Evolutionary conservation across 1,140 invertebrate species (phyloP).

Genomic region (Neuroterus valhalla): DNA sequence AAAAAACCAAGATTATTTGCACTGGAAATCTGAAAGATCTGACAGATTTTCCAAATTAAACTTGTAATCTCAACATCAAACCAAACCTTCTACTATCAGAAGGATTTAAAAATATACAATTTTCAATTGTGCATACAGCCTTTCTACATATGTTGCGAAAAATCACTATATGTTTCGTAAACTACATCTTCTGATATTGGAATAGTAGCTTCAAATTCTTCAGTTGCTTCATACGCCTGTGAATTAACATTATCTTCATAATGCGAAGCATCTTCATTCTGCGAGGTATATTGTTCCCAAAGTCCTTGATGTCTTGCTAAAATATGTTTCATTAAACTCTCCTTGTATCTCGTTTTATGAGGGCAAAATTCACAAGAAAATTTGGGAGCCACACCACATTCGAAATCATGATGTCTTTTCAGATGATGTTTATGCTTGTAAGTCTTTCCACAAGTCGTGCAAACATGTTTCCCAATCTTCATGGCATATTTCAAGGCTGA

Average conservation of each 20-base stretch:
- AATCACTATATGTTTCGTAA: slow-evolving; percentile 20
- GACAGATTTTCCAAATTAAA: no score
- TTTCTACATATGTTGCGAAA: slow-evolving; percentile 32
- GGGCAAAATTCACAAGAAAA: slow-evolving; percentile 73
- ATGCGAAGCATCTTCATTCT: neutral
- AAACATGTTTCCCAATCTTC: slow-evolving; percentile 6
- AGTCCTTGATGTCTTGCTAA: slow-evolving; percentile 58
- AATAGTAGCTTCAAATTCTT: slow-evolving; percentile 4
- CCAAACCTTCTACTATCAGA: no score
- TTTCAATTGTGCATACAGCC: neutral
- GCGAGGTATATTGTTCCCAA: slow-evolving; percentile 23
- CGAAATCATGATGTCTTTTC: slow-evolving; percentile 73
- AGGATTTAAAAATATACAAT: no score
- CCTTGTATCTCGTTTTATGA: slow-evolving; percentile 69
- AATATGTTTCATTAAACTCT: slow-evolving; percentile 68
- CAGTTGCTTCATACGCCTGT: neutral
- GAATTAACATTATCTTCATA: neutral
- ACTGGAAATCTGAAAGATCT: no score
- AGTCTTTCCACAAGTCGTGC: slow-evolving; percentile 29
- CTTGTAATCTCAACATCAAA: no score
- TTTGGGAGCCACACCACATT: slow-evolving; percentile 73
- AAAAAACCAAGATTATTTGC: no score
- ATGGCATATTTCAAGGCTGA: slow-evolving; percentile 17
- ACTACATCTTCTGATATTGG: slow-evolving; percentile 20
- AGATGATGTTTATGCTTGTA: slow-evolving; percentile 29